Base-by-base conservation (phyloP, 92 coral and sea anemone species). In the Desmophyllum pertusum region DNA sequence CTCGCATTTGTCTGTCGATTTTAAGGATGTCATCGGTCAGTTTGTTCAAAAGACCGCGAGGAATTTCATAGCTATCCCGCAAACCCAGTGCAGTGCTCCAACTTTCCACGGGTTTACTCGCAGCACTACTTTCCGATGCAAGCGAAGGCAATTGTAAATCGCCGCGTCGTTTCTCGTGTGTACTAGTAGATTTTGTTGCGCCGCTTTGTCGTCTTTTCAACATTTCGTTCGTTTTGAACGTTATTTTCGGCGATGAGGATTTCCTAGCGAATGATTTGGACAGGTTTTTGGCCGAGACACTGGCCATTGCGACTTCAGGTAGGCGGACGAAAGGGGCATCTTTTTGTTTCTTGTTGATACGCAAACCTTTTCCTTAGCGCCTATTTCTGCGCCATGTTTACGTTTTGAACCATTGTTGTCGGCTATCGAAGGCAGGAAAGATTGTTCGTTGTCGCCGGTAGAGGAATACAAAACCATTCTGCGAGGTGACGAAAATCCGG, bases 1-100 rank as follows among this genome's bases (percentile, higher is more conserved):
- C 89, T 68, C 81, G 69, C 39, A 89, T 27, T 19, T 80, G 81
- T 53, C 77, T 38, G 72, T 89, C 87, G 64, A 85, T 80, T 68
- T 42, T 74, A 0, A 75, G 66, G 29, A 89, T 85, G 39, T 89
- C 92, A n/a, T 55, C 62, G 30, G 64, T 52, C n/a, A 89, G 50
- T 55, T 89, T 89, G 42, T 84, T 51, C 31, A 75, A 64, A 38
- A 84, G 36, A 61, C 52, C 41, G 10, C 73, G 74, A 6, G 87
- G 87, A 37, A 84, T 65, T 51, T 84, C 87, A 29, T 48, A 76
- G 55, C 67, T 75, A 7, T 84, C 87, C 11, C 81, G 61, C 40
- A 84, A 25, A 23, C 79, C 79, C 79, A 82, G 7, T 3, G 70
- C 86, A 27, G 57, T n/a, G 18, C 70, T 82, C 86, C 86, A 82